phyloP scores from a whole-genome alignment of 2,113 vertebrate species.

The Dasyurus viverrinus region DNA sequence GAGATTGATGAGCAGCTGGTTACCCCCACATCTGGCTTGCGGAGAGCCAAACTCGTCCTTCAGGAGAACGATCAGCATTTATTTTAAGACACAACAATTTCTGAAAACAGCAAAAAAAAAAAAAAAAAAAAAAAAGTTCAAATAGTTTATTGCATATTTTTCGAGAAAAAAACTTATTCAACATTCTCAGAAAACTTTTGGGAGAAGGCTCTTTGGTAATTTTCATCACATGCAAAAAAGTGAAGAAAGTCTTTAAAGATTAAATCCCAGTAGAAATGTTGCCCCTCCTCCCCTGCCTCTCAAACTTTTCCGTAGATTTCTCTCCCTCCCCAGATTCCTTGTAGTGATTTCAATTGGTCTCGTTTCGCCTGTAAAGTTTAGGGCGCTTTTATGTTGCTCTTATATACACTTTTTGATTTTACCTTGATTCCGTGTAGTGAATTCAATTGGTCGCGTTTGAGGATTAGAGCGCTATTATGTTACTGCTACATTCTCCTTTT shows the following conservation, averaged over 20 bases:
- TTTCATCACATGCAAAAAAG: not conserved
- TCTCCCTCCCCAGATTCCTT: not conserved
- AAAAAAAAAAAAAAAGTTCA: not conserved
- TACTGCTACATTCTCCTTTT: not conserved
- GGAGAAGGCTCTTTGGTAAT: slow-evolving; percentile 23
- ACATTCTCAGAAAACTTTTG: not conserved
- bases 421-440: not conserved
- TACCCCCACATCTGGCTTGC: slow-evolving; percentile 2
- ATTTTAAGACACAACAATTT: not conserved
- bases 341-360: not conserved
- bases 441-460: not conserved
- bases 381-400: not conserved
- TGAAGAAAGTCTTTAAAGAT: slow-evolving; percentile 16
- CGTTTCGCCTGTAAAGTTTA: not conserved
- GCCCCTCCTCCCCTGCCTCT: not conserved
- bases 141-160: not conserved
- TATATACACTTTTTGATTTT: not conserved
- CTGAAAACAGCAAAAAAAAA: not conserved
- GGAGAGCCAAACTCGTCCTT: slow-evolving; percentile 1
- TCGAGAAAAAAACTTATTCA: not conserved
- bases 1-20: slow-evolving; percentile 45
- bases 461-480: not conserved
- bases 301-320: not conserved
- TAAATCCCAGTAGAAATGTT: slow-evolving; percentile 17
- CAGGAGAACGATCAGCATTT: not conserved